Base-by-base conservation (phyloP, 1,140 invertebrate genomes). In the Bombus affinis region DNA sequence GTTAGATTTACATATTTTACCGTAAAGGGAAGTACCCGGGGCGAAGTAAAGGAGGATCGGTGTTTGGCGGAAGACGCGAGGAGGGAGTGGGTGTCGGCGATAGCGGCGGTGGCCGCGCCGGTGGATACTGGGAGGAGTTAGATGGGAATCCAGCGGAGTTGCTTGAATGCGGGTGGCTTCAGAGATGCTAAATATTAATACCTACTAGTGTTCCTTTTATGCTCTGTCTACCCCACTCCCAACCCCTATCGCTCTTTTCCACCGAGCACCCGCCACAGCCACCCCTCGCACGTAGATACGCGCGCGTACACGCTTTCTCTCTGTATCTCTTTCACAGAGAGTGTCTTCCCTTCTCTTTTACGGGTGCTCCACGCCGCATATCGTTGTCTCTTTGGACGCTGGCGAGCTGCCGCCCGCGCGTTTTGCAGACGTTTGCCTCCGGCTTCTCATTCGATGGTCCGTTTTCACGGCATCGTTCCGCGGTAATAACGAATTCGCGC, bases 101-200 rank as follows among this genome's bases (percentile, higher is more conserved):
- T 53, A 78, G 79, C 44, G 32, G 70, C 42, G 57, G 82, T 39
- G 32, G 73, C 35, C 35, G n/a, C 53, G 37, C 37, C 6, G 77
- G 62, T 47, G 75, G 81, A 66, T 62, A 59, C 44, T n/a, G 76
- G 71, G 86, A 86, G 87, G 77, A 78, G 86, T 83, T 70, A 81
- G 88, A 85, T 89, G 88, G 89, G 86, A 85, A 91, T 93, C 90
- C 92, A 88, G 72, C 88, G 87, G 90, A 91, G 92, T 92, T 93
- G 92, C 92, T 92, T 92, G 90, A 94, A 95, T 94, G 93, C 93
- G 92, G 89, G 90, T 81, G 91, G 92, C 93, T 94, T 93, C 94
- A 93, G 93, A 91, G 92, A 94, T 93, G 93, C 93, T 94, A 94
- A 94, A 94, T 95, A 95, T 95, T 95, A 94, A 95, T 94, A 94